Conservation (phyloP, 2,888 invertebrate species). For the Heliconius hortense region DNA sequence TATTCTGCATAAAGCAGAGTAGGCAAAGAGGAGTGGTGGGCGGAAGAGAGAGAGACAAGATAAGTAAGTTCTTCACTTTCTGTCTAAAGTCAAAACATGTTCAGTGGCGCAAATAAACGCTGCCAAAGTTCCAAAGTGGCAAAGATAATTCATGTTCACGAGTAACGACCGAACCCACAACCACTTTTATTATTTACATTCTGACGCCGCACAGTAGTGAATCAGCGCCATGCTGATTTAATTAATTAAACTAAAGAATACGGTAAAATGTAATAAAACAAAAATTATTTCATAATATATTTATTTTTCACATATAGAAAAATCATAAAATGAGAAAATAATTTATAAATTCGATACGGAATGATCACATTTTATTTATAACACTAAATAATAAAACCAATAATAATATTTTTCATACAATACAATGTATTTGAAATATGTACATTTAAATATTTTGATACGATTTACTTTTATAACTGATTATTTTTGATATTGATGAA, state of each 20-base stretch:
- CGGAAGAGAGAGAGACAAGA: too few relatives aligned
- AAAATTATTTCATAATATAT: not conserved
- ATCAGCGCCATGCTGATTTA: too few relatives aligned
- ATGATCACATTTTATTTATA: conserved; percentile 12
- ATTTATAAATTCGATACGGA: conserved; percentile 7
- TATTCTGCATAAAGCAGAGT: too few relatives aligned
- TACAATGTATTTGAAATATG: not conserved
- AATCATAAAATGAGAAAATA: not conserved
- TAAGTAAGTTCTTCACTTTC: too few relatives aligned
- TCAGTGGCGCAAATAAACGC: too few relatives aligned
- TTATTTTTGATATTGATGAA: not conserved
- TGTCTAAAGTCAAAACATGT: too few relatives aligned
- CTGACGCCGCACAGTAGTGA: too few relatives aligned
- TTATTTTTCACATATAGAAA: not conserved
- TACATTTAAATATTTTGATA: not conserved
- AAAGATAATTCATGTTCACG: too few relatives aligned
- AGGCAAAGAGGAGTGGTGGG: too few relatives aligned
- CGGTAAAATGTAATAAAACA: not conserved
- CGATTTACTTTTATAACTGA: not conserved
- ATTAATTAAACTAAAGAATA: not conserved
- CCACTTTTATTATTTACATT: too few relatives aligned
- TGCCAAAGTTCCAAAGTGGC: too few relatives aligned
- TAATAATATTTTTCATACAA: not conserved
- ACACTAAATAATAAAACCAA: not conserved
- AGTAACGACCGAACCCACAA: too few relatives aligned